Conservation (phyloP, 2,113 vertebrate genomes). For the Pithys albifrons region DNA sequence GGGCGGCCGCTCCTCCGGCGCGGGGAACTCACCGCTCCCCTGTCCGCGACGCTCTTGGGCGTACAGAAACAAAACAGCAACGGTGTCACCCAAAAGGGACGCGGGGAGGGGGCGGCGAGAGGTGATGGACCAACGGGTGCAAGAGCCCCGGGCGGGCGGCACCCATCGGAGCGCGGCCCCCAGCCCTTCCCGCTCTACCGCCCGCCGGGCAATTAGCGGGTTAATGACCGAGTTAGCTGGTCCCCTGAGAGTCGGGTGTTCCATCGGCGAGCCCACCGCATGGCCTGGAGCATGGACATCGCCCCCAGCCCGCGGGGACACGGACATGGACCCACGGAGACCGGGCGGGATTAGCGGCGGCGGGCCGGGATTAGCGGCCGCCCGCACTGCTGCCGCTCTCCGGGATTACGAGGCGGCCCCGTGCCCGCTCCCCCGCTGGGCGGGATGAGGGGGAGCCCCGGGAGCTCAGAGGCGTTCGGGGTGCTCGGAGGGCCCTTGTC, state of each 20-base stretch:
- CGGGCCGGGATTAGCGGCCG: conserved; percentile 56
- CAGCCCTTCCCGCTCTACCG: background rate
- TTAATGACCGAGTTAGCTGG: background rate
- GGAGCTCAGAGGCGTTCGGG: background rate
- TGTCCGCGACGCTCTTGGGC: background rate
- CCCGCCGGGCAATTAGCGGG: background rate
- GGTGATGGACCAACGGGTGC: no score
- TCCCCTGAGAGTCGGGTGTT: background rate
- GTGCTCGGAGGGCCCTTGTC: accelerated
- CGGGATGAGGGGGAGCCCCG: no score
- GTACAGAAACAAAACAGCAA: background rate
- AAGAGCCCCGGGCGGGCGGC: background rate
- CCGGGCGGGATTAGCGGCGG: background rate
- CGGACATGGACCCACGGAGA: background rate
- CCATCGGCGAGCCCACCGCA: background rate
- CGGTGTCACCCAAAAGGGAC: background rate
- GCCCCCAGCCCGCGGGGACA: background rate
- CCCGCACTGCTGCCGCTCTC: conserved; percentile 30
- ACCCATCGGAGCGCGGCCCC: background rate
- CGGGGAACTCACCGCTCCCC: background rate
- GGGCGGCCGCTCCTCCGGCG: accelerated
- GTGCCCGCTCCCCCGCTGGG: background rate
- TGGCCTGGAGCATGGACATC: background rate
- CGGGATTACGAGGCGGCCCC: conserved; percentile 57
- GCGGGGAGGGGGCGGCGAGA: background rate